Evolutionary conservation across 2,888 invertebrate species (phyloP), one percentile per base, ranked within the genome.

Genomic region (Dugesia japonica): DNA sequence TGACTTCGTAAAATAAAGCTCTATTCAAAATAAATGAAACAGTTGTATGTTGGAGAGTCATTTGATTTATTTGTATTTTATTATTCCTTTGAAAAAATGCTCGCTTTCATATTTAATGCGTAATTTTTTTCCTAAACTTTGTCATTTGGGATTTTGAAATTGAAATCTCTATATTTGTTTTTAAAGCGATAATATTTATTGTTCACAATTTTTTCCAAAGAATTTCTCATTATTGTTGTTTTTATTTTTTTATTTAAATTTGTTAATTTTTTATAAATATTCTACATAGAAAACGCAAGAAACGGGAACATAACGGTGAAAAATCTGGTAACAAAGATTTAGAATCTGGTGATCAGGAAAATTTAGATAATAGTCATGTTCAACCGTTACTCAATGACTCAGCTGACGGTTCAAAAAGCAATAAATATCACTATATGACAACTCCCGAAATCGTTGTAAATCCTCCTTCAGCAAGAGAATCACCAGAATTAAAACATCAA

Each of bases 361-460:
- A 56, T 56, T 20, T n/a, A 56, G 56, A 56, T 7, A 23, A 23
- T 56, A 56, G 56, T 56, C 56, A 56, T 56, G 56, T 56, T 23
- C 56, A 56, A 56, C 56, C 56, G 17, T 56, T 56, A 56, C 56
- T 56, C 56, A 56, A 56, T n/a, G 56, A 56, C n/a, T 20, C 23
- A 23, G 9, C 4, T 13, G 56, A 56, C 4, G 1, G 4, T 4
- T 1, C 4, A n/a, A 23, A 7, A 56, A n/a, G 17, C 17, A n/a
- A 23, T 56, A 56, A n/a, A 56, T n/a, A 56, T 23, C 56, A 56
- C n/a, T 56, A 56, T 56, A 56, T 56, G 56, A 56, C 23, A 7
- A 73, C 38, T n/a, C 74, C 74, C 1, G 74, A 73, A n/a, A 73
- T 73, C 38, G 74, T 73, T 31, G 38, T 73, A n/a, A 73, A 73